Evolutionary conservation across 2,888 invertebrate genomes (phyloP), one percentile per base, ranked within the genome.

Genomic region (Saturnia pavonia): DNA sequence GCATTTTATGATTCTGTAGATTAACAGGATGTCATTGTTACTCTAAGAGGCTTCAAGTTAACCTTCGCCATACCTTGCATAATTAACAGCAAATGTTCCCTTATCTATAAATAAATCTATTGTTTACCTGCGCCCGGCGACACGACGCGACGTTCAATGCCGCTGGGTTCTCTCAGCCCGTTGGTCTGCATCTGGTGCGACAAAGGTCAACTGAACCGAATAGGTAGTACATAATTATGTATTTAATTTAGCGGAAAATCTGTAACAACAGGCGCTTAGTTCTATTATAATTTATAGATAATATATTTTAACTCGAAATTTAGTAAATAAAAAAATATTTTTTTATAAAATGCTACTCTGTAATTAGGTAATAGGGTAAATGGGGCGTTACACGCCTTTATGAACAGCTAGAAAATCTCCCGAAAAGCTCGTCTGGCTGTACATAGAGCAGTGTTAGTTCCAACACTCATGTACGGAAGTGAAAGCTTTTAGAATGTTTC

Each of bases 211-310:
- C 68, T 65, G 69, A 69, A 74, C 72, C 74, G 73, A 69, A 63
- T 60, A 57, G 48, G 34, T 72, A 69, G 71, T 69, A 72, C 70
- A 73, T 76, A n/a, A n/a, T n/a, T n/a, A 69, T 73, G 75, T 74
- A 74, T 72, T 73, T 78, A 79, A 79, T 78, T 74, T 71, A 73
- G 63, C 75, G 78, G 77, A 79, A 79, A 77, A 76, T 51, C 54
- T 48, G 8, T 48, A 66, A 51, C 8, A 16, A 43, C 67, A 67
- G 16, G 16, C 54, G 16, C 22, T 70, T 27, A n/a, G 14, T 60
- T 60, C 27, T 60, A 60, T 60, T 60, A 51, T 7, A 45, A 16
- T n/a, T n/a, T n/a, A n/a, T n/a, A n/a, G n/a, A n/a, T n/a, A n/a
- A n/a, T n/a, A n/a, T n/a, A n/a, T n/a, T n/a, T n/a, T n/a, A n/a